Base-by-base conservation (phyloP, 2,113 vertebrate species). In the Opisthocomus hoazin region DNA sequence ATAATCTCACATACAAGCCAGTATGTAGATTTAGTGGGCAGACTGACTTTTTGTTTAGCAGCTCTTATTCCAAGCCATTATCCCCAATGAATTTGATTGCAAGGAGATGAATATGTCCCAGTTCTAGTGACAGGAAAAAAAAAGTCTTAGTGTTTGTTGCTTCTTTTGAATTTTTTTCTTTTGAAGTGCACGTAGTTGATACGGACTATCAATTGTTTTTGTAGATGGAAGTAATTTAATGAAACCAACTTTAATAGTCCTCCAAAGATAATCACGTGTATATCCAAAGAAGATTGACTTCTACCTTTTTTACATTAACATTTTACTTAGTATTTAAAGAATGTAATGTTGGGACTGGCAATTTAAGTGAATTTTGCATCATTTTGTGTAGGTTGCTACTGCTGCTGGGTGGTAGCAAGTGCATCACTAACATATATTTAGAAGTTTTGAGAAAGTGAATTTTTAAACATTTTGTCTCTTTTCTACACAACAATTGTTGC, bases 381-480 rank as follows among this genome's bases (percentile, higher is more conserved):
- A n/a, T 77, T 94, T 93, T 94, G 89, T 89, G 92, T 96, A 92
- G 94, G 95, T 87, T 93, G 89, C 45, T 73, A 48, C 86, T 96
- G 75, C 93, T 95, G 94, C 86, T 79, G 69, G 43, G 82, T 96
- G 84, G 93, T 92, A 96, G 95, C 89, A 93, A 97, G 93, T 90
- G 95, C 88, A 94, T 86, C 46, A 39, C 68, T 88, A 87, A 90
- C 71, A 94, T 37, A 75, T 39, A 58, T 85, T 93, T 89, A 76
- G 50, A 93, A 96, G 53, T 95, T 90, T 53, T 53, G 60, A 93
- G 69, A 88, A 91, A 86, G 7, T 58, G 53, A 39, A 54, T 92
- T 94, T 94, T 96, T 30, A 93, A 92, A 87, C 70, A 84, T 82
- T 90, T 93, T 96, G 4, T 81, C 64, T 86, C 50, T 88, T 92